A percentile compares a stretch with the other conserved stretches of the same genome.
Conservation (phyloP, 2,797 vertebrate species). For the Acanthornis magna region DNA sequence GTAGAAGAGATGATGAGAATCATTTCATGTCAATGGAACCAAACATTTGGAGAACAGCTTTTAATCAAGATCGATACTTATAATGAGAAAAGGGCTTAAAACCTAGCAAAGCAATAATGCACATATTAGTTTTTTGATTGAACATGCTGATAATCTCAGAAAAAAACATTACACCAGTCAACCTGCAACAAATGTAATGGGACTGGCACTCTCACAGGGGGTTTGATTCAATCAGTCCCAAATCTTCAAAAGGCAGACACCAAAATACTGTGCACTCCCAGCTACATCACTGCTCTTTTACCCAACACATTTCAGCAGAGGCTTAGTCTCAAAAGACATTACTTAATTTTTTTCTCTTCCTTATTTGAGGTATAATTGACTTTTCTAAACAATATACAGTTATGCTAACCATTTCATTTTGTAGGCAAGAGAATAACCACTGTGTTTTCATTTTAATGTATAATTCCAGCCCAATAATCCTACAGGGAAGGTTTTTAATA, state of each 20-base stretch:
- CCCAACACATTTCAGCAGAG: not conserved
- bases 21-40: constrained; percentile 15
- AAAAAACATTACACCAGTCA: not conserved
- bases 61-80: constrained; percentile 56
- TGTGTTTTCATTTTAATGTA: constrained; percentile 33
- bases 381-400: constrained; percentile 12
- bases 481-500: constrained; percentile 58
- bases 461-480: constrained; percentile 35
- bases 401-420: not conserved
- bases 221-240: not conserved
- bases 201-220: not conserved
- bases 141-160: constrained; percentile 42
- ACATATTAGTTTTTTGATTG: constrained; percentile 62
- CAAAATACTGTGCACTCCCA: not conserved
- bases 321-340: not conserved
- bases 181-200: constrained; percentile 35
- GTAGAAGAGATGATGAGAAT: not conserved
- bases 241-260: not conserved
- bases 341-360: not conserved
- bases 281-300: constrained; percentile 1
- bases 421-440: not conserved
- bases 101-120: constrained; percentile 63
- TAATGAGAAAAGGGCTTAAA: constrained; percentile 68
- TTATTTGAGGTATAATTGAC: constrained; percentile 32
- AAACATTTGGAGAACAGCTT: constrained; percentile 60